Evolutionary conservation across 2,113 vertebrate genomes (phyloP).

Genomic region (Toxostoma redivivum): DNA sequence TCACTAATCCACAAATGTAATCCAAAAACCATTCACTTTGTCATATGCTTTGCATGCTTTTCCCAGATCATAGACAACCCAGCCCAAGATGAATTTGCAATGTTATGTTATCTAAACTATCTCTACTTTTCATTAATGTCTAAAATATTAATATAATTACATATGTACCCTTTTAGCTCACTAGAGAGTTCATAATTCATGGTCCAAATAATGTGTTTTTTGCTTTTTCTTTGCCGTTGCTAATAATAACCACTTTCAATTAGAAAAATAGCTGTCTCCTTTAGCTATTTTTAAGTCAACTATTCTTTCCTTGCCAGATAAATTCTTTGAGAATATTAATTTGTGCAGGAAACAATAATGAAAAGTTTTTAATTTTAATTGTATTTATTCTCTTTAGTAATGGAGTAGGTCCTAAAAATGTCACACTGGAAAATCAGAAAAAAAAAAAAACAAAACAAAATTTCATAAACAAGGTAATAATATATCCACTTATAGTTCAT

Average conservation of each 20-base stretch:
- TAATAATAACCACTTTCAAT: neutral
- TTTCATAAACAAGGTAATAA: neutral
- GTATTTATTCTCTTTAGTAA: neutral
- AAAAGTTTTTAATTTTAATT: neutral
- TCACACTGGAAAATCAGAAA: neutral
- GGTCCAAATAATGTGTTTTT: neutral
- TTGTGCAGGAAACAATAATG: neutral
- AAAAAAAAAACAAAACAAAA: neutral
- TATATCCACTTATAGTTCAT: neutral
- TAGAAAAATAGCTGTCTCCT: neutral
- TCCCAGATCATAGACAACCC: neutral
- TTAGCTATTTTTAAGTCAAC: neutral
- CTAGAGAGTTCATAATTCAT: neutral
- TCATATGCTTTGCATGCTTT: neutral
- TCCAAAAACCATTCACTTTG: neutral
- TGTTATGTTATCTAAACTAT: neutral
- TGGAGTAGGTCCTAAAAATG: neutral
- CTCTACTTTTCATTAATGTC: neutral
- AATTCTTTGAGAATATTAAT: neutral
- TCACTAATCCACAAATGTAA: neutral
- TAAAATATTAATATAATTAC: neutral
- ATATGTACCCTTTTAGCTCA: neutral
- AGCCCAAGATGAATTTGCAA: neutral
- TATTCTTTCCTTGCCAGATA: neutral
- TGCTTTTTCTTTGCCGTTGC: accelerated